Evolutionary conservation across 2,113 vertebrate genomes (phyloP), one percentile per base, ranked within the genome.

Genomic region (Galbula dea): DNA sequence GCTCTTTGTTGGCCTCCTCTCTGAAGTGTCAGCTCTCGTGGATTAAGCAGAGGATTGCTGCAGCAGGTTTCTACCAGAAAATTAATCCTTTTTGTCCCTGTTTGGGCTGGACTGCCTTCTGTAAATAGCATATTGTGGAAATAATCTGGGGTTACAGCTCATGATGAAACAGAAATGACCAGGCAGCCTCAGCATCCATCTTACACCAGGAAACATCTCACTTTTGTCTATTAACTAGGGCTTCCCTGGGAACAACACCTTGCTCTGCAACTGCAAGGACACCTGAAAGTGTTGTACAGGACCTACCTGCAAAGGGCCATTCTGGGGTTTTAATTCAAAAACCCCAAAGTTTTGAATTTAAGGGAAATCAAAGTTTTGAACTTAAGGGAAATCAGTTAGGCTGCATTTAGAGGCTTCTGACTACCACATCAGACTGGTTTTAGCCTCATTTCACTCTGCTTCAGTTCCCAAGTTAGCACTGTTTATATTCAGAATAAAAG

Each of bases 41-140:
- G 89, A 81, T 91, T 83, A 95, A 21, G 43, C 22, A 2, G 8
- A 82, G 19, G 83, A 89, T 58, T 73, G 43, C 73, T 8, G 15
- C 58, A 52, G 43, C 71, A 13, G 6, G 2, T 88, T 51, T 87
- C 68, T 59, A 41, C 45, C 20, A n/a, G 27, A 34, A 87, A 95
- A 92, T 10, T 93, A 94, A 93, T 51, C 39, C 52, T n/a, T 90
- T 32, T 91, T 75, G 55, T 22, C 45, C 46, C 71, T 26, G 32
- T 75, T 89, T 58, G 58, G 48, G 32, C 58, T 59, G 20, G 65
- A 41, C 57, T 43, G 62, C 62, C 1, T 0, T 21, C 62, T 52
- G 34, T 58, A 85, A 62, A 48, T 75, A 59, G 62, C 1, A 1
- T 59, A 37, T 59, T 61, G 39, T 43, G 51, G 71, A 59, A 86